Base-by-base conservation (phyloP, 2,888 invertebrate genomes). In the Callinectes sapidus region DNA sequence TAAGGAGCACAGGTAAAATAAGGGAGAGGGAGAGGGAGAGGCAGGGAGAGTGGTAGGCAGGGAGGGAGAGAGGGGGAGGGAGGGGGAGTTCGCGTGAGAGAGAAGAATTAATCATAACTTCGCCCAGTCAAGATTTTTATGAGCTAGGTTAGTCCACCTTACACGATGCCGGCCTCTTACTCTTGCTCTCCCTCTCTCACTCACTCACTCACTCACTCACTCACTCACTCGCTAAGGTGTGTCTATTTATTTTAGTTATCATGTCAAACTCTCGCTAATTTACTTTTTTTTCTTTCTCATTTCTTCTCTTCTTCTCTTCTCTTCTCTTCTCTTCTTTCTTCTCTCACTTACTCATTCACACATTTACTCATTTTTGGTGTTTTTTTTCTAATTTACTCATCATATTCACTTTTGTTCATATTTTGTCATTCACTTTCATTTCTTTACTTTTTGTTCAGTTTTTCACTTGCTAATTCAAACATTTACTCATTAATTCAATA, bases 21-120 rank as follows among this genome's bases (percentile, higher is more conserved):
- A 55, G 88, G 89, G 66, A 71, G 89, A 16, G 90, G 48, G 23
- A n/a, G 77, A 42, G 77, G 28, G 90, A 77, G 77, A 85, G 48
- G 13, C 54, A 85, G 48, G 0, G 90, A 32, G 39, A 81, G n/a
- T n/a, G n/a, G n/a, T n/a, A n/a, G n/a, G n/a, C n/a, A 16, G 90
- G 48, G 23, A n/a, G 77, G n/a, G 77, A 18, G 90, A 77, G 77
- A 85, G 48, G 13, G 48, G 0, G 90, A 32, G 39, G 54, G 81
- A 28, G 39, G 28, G 89, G 35, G 18, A 48, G 42, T 3, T 13
- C 23, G 42, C 28, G 28, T 13, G 35, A 16, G 61, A 55, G 61
- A 35, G 89, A 18, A 23, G 39, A 71, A 71, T 71, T 71, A 71
- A 71, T 71, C 71, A 71, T 28, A 71, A 71, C 10, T 71, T 71